Base-by-base conservation (phyloP, 2,888 invertebrate genomes). In the Griposia aprilina region DNA sequence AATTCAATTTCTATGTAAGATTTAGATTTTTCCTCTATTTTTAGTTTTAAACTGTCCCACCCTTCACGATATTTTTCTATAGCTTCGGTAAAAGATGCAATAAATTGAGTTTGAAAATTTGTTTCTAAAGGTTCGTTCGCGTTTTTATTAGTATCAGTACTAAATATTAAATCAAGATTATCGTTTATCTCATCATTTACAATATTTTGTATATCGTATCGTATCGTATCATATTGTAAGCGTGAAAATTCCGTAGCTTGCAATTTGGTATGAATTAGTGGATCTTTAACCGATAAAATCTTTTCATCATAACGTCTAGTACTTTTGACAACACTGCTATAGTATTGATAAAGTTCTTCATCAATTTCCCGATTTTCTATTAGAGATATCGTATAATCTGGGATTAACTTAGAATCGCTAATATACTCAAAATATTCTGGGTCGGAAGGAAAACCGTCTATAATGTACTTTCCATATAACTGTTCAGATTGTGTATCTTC, bases 371-470 rank as follows among this genome's bases (percentile, higher is more conserved):
- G 94, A 74, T 96, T 95, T 90, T 97, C 97, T 72, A 96, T 94
- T 73, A 98, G 90, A 59, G 97, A 91, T 86, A 98, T 93, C 0
- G 97, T 95, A 84, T 97, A 96, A 90, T 98, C 97, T 41, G 97
- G 97, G 36, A 95, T 86, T 74, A 96, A 91, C 81, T 97, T 95
- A 7, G 94, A 92, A 52, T 95, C 93, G 13, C 83, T 87, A 20
- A 98, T 90, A 78, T 92, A 92, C 68, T 90, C 91, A 95, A 98
- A 97, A 88, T 96, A 93, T 81, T 97, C 95, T 23, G 95, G 81
- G 84, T 97, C 95, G 41, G 96, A 90, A 45, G 97, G 95, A 92
- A 97, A 97, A 1, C 97, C 97, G 89, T 98, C 98, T 74, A 98
- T 93, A 82, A 98, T 96, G 96, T 97, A 98, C 86, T 97, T 97